phyloP scores from a whole-genome alignment of 2,113 vertebrate species.

The Clarias macrocephalus region DNA sequence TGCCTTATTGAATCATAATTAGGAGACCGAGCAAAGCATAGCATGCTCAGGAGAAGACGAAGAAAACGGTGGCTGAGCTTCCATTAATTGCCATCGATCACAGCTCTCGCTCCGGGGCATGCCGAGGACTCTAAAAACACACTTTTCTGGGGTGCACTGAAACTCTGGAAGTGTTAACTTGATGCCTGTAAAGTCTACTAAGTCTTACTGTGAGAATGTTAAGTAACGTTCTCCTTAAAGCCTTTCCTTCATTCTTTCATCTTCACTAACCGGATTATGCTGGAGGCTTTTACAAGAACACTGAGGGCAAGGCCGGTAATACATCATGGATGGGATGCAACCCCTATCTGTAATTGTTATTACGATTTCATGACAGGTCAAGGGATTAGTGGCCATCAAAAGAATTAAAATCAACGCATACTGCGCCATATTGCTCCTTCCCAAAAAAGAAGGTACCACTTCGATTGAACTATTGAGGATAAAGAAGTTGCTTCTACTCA shows the following conservation, averaged over 20 bases:
- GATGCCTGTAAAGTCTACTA: neutral
- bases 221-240: neutral
- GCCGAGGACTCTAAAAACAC: conserved; percentile 29
- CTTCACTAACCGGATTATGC: neutral
- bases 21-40: conserved; percentile 50
- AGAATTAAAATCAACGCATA: neutral
- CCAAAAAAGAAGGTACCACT: neutral
- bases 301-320: neutral
- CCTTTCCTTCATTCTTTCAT: neutral
- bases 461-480: neutral
- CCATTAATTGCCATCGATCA: conserved; percentile 52
- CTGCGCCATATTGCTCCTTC: neutral
- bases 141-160: neutral
- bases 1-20: conserved; percentile 63
- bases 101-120: neutral
- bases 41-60: conserved; percentile 31
- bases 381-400: neutral
- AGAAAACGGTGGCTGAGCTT: conserved; percentile 40
- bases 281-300: neutral
- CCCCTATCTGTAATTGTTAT: neutral
- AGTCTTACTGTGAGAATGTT: neutral
- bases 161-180: neutral
- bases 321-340: neutral
- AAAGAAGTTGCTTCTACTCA: neutral
- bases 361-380: neutral